Percentiles rank a stretch among this genome's conserved stretches.
phyloP scores from a whole-genome alignment of 2,888 invertebrate species.

The Drosophila infuscata region DNA sequence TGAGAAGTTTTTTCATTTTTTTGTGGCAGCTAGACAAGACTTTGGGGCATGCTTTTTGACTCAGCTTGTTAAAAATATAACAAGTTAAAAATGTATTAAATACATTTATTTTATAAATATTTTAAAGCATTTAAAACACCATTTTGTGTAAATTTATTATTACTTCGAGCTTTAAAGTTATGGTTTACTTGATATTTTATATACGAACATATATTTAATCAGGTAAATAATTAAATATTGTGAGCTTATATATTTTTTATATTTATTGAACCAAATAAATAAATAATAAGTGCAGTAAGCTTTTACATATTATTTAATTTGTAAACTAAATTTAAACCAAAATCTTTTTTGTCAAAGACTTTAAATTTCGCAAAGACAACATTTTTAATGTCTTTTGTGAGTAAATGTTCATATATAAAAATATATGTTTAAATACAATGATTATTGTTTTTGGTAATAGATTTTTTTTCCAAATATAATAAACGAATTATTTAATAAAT shows the following conservation, averaged over 20 bases:
- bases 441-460: not conserved
- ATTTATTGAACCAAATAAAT: not conserved
- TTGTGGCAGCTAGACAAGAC: not conserved
- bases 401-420: not conserved
- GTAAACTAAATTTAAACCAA: not conserved
- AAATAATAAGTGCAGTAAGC: not conserved
- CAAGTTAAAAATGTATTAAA: not conserved
- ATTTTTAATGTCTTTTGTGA: not conserved
- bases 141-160: not conserved
- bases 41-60: not conserved
- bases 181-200: not conserved
- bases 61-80: not conserved
- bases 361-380: accelerated
- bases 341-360: not conserved
- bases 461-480: not conserved
- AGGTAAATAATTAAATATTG: not conserved
- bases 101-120: not conserved
- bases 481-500: not conserved
- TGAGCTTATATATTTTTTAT: not conserved
- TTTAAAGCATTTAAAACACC: not conserved
- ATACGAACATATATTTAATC: not conserved
- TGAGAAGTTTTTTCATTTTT: not conserved
- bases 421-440: not conserved
- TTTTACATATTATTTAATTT: not conserved
- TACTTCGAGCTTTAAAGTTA: not conserved